Evolutionary conservation across 2,888 invertebrate species (phyloP), one percentile per base, ranked within the genome.

Genomic region (Andrena bucephala): DNA sequence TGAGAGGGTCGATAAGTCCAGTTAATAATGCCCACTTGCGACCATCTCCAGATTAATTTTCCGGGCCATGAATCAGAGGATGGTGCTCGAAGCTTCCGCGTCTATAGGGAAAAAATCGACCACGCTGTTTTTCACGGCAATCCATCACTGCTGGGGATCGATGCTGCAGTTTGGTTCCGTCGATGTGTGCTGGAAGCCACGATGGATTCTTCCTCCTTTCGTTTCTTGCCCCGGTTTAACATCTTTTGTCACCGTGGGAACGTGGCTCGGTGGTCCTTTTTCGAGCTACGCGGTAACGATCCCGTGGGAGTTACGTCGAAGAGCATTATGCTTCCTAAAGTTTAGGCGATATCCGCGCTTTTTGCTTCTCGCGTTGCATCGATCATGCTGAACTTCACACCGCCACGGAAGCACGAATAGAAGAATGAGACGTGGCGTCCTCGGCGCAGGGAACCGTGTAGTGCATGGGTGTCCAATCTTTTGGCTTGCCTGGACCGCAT

Each of bases 91-190:
- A 59, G 29, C n/a, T 2, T 75, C 3, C 4, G 31, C 13, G 10
- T 59, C 4, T 24, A 7, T 42, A 16, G 42, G 2, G 4, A 8
- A 4, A 59, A 31, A 48, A 42, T 63, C 7, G 42, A 20, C n/a
- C 59, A 20, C 5, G 2, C 48, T 20, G 29, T 48, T 71, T 42
- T 62, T 71, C 36, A 31, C 48, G 20, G 10, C 42, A 70, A 76
- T 76, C 62, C 3, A 62, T 76, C 70, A 63, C 10, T 2, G 10
- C 20, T 3, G 16, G 1, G 13, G 50, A 42, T 42, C 6, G 62
- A 54, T 42, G 29, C 27, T 29, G 42, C n/a, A 54, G 42, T 54
- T 24, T 13, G 24, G 20, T 29, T 54, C 54, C 20, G 8, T 54
- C 54, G 20, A 54, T 24, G 54, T 54, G 20, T 2, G 20, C n/a